Evolutionary conservation across 2,888 invertebrate species (phyloP), one percentile per base, ranked within the genome.

Genomic region (Athalia circularis): DNA sequence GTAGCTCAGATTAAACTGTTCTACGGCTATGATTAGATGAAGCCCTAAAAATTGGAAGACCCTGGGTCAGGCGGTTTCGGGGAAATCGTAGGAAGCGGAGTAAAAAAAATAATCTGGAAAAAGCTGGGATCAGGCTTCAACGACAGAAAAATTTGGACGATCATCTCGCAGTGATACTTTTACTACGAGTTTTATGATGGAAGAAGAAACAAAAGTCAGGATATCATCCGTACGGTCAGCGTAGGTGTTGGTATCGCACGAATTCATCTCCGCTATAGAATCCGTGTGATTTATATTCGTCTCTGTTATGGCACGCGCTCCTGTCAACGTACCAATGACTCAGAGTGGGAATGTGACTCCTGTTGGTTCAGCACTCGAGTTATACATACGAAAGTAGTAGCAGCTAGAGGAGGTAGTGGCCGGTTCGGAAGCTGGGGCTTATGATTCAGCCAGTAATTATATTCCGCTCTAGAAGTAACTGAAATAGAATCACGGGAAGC

Each of bases 261-360:
- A 72, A 72, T 72, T 47, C 72, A 47, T 72, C 72, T 72, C 59
- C 45, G 59, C 47, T 59, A 59, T 57, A 29, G 75, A 77, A 70
- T 8, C 11, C n/a, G 47, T 59, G 72, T 72, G 72, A 72, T 72
- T 72, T 72, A 72, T 72, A 72, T 72, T 72, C 72, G 72, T 72
- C 72, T 47, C 8, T 47, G 29, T 61, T 52, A 67, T 70, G 67
- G 74, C 70, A 80, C 72, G 80, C 79, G 79, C 80, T 82, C 80
- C 85, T 85, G 85, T 85, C 86, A 85, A 82, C 86, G 79, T 72
- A 77, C 83, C 85, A 83, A 83, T 85, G 85, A 85, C 82, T 86
- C 85, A 85, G 81, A 65, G 6, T 52, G 79, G 70, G 72, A 70
- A 70, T 62, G 77, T 8, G 7, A 77, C 70, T 62, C 47, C 67